Percentiles rank a stretch among this genome's conserved stretches.
Evolutionary conservation across 2,113 vertebrate species (phyloP).

Genomic region (Atractosteus spatula): DNA sequence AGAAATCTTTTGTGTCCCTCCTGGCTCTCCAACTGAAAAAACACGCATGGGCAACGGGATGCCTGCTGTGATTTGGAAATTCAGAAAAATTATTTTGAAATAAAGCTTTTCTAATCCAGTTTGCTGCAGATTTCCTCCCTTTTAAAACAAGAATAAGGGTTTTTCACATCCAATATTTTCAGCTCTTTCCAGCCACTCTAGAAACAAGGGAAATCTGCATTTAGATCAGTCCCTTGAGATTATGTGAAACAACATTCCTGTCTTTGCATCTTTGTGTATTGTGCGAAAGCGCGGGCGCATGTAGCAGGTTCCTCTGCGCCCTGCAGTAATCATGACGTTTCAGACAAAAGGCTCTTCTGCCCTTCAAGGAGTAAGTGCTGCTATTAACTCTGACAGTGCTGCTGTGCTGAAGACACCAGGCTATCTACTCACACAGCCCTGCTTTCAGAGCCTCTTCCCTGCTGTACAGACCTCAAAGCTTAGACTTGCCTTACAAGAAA

Average conservation of each 20-base stretch:
- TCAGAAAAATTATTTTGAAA: not conserved
- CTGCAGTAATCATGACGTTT: not conserved
- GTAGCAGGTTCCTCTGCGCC: not conserved
- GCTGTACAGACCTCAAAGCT: not conserved
- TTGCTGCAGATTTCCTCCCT: not conserved
- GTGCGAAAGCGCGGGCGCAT: not conserved
- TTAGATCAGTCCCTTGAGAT: constrained; percentile 17
- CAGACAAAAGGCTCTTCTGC: not conserved
- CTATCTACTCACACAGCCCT: not conserved
- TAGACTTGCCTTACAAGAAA: not conserved
- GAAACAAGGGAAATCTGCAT: not conserved
- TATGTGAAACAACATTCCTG: not conserved
- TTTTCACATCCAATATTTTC: constrained; percentile 32
- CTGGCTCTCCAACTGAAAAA: constrained; percentile 14
- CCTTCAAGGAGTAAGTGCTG: not conserved
- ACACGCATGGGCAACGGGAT: constrained; percentile 13
- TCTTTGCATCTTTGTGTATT: not conserved
- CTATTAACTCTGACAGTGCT: not conserved
- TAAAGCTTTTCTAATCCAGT: no score
- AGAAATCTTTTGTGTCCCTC: constrained; percentile 19
- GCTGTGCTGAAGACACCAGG: not conserved
- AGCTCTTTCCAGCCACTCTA: constrained; percentile 19
- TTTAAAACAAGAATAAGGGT: constrained; percentile 5
- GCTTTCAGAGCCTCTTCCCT: not conserved
- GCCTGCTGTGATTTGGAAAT: constrained; percentile 15